Conservation (phyloP, 92 coral and sea anemone species). For the Parazoanthus swiftii region DNA sequence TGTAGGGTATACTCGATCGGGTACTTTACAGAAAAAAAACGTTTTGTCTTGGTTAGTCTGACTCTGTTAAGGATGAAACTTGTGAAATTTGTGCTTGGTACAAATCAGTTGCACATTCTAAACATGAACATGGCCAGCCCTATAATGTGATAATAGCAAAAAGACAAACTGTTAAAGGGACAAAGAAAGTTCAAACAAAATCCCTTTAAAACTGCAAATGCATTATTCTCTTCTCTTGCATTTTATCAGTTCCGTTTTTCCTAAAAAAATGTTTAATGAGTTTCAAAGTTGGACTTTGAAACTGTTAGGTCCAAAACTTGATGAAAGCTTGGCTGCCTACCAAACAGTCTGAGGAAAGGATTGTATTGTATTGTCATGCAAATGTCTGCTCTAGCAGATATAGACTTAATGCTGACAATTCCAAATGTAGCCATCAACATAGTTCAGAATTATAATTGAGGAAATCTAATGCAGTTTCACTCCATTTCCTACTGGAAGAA, state of each 20-base stretch:
- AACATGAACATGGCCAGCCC: background rate
- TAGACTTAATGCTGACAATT: background rate
- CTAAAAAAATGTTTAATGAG: background rate
- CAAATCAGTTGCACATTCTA: too few species aligned
- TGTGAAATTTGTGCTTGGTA: background rate
- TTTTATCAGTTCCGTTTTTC: background rate
- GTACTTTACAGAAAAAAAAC: too few species aligned
- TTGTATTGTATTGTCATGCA: background rate
- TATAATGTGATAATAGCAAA: background rate
- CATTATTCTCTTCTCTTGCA: too few species aligned
- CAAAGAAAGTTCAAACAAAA: background rate
- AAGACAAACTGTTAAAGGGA: background rate
- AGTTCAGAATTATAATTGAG: constrained; percentile 1
- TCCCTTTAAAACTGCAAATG: background rate
- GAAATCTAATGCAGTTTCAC: background rate
- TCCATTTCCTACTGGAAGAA: background rate
- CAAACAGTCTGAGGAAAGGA: background rate
- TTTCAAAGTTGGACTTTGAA: background rate
- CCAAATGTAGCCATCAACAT: background rate
- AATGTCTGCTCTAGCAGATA: background rate
- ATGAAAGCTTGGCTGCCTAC: background rate
- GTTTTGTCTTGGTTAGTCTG: too few species aligned
- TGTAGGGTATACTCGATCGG: too few species aligned
- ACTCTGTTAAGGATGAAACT: too few species aligned
- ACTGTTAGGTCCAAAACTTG: background rate